These are phyloP conservation scores for Trachymyrmex cornetzi DNA, from an alignment of 1,140 invertebrate species.

Conservation along the genomic window DNA sequence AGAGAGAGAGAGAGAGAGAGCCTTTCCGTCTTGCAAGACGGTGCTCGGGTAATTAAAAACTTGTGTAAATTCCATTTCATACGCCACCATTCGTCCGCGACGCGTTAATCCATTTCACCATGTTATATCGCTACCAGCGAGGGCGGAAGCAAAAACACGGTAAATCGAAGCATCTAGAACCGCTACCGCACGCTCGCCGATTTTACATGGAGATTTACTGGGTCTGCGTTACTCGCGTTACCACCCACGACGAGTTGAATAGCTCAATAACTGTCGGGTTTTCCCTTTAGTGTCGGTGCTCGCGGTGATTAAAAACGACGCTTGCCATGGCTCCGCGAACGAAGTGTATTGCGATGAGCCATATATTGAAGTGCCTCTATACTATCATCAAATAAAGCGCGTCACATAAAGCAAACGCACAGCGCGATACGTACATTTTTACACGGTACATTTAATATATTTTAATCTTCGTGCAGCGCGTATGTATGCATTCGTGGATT, in stretches of 20 bases:
- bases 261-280: constrained; percentile 49
- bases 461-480: neutral
- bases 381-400: neutral
- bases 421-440: neutral
- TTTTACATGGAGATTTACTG: constrained; percentile 14
- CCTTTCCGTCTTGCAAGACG: constrained; percentile 55
- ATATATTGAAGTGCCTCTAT: constrained; percentile 23
- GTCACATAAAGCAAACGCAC: constrained; percentile 1
- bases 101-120: constrained; percentile 18
- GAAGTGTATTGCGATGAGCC: constrained; percentile 28
- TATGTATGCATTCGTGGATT: neutral
- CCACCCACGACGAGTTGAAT: constrained; percentile 39
- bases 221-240: constrained; percentile 40
- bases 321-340: neutral
- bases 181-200: neutral
- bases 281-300: constrained; percentile 39
- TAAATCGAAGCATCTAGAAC: neutral
- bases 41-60: constrained; percentile 72
- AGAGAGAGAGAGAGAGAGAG: too few species aligned
- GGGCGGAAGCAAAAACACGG: constrained; percentile 23
- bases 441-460: constrained; percentile 13
- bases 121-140: neutral
- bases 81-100: neutral
- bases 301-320: constrained; percentile 52
- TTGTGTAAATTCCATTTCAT: constrained; percentile 61